phyloP scores from a whole-genome alignment of 2,797 vertebrate genomes.

The Diglossa cyanea region DNA sequence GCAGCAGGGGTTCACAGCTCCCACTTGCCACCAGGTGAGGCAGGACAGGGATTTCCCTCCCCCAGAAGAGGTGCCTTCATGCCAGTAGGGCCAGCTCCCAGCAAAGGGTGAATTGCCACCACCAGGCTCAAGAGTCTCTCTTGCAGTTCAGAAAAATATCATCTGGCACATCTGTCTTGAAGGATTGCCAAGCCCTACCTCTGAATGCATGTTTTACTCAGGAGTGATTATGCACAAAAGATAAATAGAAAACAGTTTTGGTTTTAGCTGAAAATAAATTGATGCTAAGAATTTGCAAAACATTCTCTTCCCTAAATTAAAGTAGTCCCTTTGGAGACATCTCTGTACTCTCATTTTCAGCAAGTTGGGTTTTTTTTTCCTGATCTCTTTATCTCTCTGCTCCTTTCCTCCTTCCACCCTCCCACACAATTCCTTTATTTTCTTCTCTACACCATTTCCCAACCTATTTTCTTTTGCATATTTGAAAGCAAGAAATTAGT shows the following conservation, averaged over 20 bases:
- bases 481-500: neutral
- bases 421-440: conserved; percentile 22
- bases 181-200: neutral
- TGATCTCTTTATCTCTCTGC: neutral
- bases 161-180: neutral
- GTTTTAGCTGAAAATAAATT: conserved; percentile 3
- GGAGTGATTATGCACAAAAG: neutral
- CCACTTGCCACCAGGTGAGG: neutral
- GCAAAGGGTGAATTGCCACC: neutral
- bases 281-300: neutral
- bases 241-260: conserved; percentile 12
- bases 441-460: neutral
- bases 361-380: neutral
- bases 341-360: neutral
- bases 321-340: neutral
- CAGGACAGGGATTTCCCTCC: neutral
- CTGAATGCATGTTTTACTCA: neutral
- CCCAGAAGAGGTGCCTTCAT: neutral
- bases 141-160: neutral
- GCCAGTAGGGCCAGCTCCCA: neutral
- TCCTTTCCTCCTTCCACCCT: neutral
- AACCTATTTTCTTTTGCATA: neutral
- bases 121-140: neutral
- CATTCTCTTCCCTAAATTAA: conserved; percentile 14
- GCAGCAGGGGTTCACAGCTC: neutral